Evolutionary conservation across 2,797 vertebrate genomes (phyloP).

Genomic region (Setipinna tenuifilis): DNA sequence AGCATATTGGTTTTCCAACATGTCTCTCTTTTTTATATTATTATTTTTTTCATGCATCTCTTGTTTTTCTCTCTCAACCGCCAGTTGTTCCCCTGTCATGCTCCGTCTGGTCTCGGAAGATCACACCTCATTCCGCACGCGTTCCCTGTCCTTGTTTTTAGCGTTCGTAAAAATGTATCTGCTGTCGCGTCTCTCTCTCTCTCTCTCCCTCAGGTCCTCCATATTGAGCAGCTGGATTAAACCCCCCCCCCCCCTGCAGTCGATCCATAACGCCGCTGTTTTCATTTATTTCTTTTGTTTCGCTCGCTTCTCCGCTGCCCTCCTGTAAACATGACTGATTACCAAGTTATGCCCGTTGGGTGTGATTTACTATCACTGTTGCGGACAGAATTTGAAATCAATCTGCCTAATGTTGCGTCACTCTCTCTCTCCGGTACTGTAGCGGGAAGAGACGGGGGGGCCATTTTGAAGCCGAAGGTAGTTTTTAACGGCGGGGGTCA

Average conservation of each 20-base stretch:
- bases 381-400: slow-evolving; percentile 69
- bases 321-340: slow-evolving; percentile 15
- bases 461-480: slow-evolving; percentile 59
- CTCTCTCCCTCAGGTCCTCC: background rate
- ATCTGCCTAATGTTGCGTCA: slow-evolving; percentile 77
- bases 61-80: background rate
- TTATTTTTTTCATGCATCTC: background rate
- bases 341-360: slow-evolving; percentile 46
- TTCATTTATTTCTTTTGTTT: background rate
- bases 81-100: background rate
- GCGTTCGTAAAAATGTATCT: background rate
- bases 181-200: background rate
- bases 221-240: background rate
- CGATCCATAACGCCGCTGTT: background rate
- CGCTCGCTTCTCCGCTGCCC: background rate
- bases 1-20: slow-evolving; percentile 11
- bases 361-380: slow-evolving; percentile 63
- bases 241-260: background rate
- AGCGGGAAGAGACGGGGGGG: slow-evolving; percentile 51
- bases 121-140: background rate
- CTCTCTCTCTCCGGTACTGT: slow-evolving; percentile 52
- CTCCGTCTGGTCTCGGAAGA: background rate
- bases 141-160: background rate
- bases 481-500: slow-evolving; percentile 63
- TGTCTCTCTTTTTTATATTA: background rate